A percentile compares a stretch with the other conserved stretches of the same genome.
These are phyloP conservation scores for Ceramica pisi DNA, from an alignment of 2,888 invertebrate genomes.

Conservation along the genomic window DNA sequence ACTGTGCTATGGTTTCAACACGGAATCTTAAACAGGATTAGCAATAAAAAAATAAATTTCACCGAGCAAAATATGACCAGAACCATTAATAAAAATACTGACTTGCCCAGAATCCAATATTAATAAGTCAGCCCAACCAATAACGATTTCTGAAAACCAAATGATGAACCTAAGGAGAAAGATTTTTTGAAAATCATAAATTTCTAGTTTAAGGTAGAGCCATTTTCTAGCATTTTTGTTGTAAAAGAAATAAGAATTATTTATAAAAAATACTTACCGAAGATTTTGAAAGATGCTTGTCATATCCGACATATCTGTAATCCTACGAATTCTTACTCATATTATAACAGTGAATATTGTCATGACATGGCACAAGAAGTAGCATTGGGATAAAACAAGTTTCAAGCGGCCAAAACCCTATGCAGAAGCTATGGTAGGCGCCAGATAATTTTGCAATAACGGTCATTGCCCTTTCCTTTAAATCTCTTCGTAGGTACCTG, in stretches of 20 bases:
- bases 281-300: too few species aligned
- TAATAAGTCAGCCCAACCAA: not conserved
- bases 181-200: not conserved
- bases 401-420: too few species aligned
- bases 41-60: not conserved
- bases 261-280: not conserved
- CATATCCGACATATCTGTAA: not conserved
- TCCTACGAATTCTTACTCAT: too few species aligned
- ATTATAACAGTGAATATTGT: too few species aligned
- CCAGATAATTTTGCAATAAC: too few species aligned
- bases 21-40: not conserved
- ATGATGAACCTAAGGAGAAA: not conserved
- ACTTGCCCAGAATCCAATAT: not conserved
- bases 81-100: not conserved
- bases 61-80: constrained; percentile 5
- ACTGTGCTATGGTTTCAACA: not conserved
- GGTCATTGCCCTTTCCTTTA: too few species aligned
- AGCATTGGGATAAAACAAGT: too few species aligned
- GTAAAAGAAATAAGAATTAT: not conserved
- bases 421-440: too few species aligned
- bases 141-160: not conserved
- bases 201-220: constrained; percentile 12
- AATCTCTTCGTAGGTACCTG: too few species aligned
- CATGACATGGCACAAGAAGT: too few species aligned
- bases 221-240: not conserved